Base-by-base conservation (phyloP, 2,888 invertebrate genomes). In the Chesias legatella region DNA sequence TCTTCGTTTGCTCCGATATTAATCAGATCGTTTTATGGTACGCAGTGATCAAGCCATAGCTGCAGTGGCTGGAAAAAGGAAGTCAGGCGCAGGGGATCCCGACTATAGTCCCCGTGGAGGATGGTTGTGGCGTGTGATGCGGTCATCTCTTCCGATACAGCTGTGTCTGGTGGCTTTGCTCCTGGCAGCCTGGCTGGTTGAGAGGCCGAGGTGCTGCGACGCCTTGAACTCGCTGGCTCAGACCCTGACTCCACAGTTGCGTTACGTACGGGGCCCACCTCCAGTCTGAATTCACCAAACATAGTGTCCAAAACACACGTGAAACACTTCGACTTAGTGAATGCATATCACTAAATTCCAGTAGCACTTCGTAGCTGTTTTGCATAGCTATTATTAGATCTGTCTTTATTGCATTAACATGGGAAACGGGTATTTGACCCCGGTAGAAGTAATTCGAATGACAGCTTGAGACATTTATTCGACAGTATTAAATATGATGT, bases 211-310 rank as follows among this genome's bases (percentile, higher is more conserved):
- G 32, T 95, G 94, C 77, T 95, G 94, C 78, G 94, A 94, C 69
- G 91, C 92, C 38, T 89, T 94, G 62, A 94, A 95, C 82, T 94
- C 93, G 38, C 90, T 94, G 51, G 92, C 92, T 34, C 89, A 94
- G 60, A 93, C 93, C 0, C 79, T 95, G 25, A 92, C 93, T n/a
- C 95, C 95, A 3, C 94, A 95, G 63, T 85, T 95, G 40, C 92
- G 93, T 58, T 95, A 95, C 73, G 91, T 94, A n/a, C 91, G 93
- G 45, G 95, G 95, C 49, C 94, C 95, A 7, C 95, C 95, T 10
- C 95, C 95, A 6, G 91, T 94, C 56, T 94, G 90, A 91, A 71
- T 49, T 43, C 8, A 32, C 34, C 45, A 38, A 35, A 21, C 34
- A 39, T 31, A 8, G 67, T 66, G 58, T 64, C 62, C 45, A 27